Evolutionary conservation across 2,888 invertebrate genomes (phyloP), one percentile per base, ranked within the genome.

Genomic region (Melanargia galathea): DNA sequence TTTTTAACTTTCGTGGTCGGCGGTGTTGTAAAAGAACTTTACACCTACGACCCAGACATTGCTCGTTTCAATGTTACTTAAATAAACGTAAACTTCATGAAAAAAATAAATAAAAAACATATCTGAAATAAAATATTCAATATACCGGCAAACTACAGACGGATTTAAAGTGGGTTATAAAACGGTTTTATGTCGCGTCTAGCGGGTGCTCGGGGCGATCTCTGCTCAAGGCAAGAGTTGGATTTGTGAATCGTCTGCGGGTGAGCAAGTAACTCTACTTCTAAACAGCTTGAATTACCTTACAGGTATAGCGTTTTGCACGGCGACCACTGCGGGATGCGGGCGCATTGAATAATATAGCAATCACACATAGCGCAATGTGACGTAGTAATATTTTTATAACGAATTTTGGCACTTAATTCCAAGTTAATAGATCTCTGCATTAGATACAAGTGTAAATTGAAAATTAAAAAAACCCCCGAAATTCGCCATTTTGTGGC

Each of bases 211-310:
- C 33, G 48, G 43, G 38, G 43, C 33, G 60, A 52, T 52, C 60
- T 75, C 73, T 80, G 78, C 71, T 73, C 70, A 72, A 75, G 81
- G 81, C 83, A 79, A 73, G 75, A 73, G 73, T 71, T 72, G 73
- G 79, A 84, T 84, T 84, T 84, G 82, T 80, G 77, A 77, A 72
- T 70, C 71, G 74, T 67, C 68, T 71, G 75, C 71, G 70, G 72
- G 73, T 68, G 64, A 68, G 66, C 69, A 72, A 63, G 66, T 60
- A 70, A 74, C 69, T 74, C 13, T 20, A 52, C 45, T 20, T 71
- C 51, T 16, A 26, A 59, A 55, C 56, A 56, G 60, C 49, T 62
- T 46, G 26, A 62, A 30, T 73, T 63, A 66, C 66, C 68, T 66
- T 30, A 30, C 30, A 30, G 7, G 26, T 26, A 26, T 4, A 26